Percentiles rank a stretch among this genome's conserved stretches.
phyloP scores from a whole-genome alignment of 2,888 invertebrate species.

The Belgica antarctica region DNA sequence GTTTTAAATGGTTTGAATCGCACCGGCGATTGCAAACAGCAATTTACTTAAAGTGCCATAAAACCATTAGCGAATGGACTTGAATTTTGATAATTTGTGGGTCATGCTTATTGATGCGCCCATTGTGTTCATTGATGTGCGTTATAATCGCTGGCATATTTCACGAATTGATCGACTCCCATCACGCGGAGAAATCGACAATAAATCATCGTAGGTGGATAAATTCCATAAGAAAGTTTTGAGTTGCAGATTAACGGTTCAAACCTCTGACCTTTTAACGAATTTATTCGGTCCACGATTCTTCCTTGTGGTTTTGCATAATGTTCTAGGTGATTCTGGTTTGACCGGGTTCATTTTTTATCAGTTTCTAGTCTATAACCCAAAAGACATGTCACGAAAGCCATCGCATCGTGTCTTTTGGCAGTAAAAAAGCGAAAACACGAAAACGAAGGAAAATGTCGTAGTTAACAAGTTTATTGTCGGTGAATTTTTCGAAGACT shows the following conservation, averaged over 20 bases:
- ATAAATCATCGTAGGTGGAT: constrained; percentile 1
- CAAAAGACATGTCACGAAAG: too few species aligned
- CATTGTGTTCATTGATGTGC: too few species aligned
- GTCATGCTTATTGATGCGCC: too few species aligned
- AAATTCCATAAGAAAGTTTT: neutral
- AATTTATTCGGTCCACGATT: neutral
- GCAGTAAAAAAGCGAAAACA: neutral
- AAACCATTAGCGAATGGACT: too few species aligned
- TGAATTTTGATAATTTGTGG: too few species aligned
- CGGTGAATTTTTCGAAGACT: neutral
- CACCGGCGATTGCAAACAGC: too few species aligned
- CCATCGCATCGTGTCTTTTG: neutral
- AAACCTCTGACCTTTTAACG: neutral
- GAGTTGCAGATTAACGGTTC: neutral
- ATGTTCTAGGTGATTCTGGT: neutral
- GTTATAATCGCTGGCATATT: too few species aligned
- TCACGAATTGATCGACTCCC: neutral
- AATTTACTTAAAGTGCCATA: too few species aligned
- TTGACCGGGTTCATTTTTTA: constrained; percentile 2
- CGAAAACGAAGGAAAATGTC: neutral
- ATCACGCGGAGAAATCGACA: neutral
- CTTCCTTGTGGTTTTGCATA: neutral
- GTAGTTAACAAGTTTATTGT: neutral
- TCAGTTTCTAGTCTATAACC: too few species aligned
- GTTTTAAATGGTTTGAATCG: too few species aligned